A percentile compares a stretch with the other conserved stretches of the same genome.
Evolutionary conservation across 2,888 invertebrate genomes (phyloP).

Genomic region (Heterodera filipjevi): DNA sequence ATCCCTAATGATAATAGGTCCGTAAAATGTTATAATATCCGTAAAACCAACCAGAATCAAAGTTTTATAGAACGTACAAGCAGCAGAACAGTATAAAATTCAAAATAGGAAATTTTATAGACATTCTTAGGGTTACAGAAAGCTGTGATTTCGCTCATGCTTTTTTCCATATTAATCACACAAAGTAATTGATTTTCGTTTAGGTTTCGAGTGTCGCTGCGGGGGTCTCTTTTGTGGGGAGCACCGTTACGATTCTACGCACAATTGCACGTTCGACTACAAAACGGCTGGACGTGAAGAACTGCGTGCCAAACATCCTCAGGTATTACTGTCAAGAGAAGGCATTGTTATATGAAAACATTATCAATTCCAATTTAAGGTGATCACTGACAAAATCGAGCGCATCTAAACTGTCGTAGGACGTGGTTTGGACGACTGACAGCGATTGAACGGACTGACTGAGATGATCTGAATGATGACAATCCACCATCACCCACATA

Average conservation of each 20-base stretch:
- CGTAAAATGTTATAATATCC: too few relatives aligned
- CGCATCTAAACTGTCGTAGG: conserved; percentile 51
- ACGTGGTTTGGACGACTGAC: background rate
- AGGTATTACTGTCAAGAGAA: conserved; percentile 71
- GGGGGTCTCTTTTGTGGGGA: conserved; percentile 95
- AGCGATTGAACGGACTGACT: background rate
- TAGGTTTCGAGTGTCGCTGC: conserved; percentile 98
- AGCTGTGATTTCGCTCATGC: too few relatives aligned
- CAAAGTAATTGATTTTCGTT: conserved; percentile 61
- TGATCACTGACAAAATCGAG: conserved; percentile 94
- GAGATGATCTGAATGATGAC: background rate
- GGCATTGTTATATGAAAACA: too few relatives aligned
- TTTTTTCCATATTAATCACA: too few relatives aligned
- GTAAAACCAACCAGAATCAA: too few relatives aligned
- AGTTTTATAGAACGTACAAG: too few relatives aligned
- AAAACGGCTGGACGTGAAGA: conserved; percentile 74
- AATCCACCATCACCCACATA: background rate
- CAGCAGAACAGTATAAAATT: too few relatives aligned
- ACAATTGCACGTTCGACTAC: conserved; percentile 97
- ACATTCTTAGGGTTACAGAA: too few relatives aligned
- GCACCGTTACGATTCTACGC: conserved; percentile 99
- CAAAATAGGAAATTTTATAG: too few relatives aligned
- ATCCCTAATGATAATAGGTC: too few relatives aligned
- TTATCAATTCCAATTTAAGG: conserved; percentile 16
- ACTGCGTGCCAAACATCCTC: conserved; percentile 98